Percentiles rank a stretch among this genome's conserved stretches.
Conservation (phyloP, 2,888 invertebrate genomes). For the Frankliniella fusca region DNA sequence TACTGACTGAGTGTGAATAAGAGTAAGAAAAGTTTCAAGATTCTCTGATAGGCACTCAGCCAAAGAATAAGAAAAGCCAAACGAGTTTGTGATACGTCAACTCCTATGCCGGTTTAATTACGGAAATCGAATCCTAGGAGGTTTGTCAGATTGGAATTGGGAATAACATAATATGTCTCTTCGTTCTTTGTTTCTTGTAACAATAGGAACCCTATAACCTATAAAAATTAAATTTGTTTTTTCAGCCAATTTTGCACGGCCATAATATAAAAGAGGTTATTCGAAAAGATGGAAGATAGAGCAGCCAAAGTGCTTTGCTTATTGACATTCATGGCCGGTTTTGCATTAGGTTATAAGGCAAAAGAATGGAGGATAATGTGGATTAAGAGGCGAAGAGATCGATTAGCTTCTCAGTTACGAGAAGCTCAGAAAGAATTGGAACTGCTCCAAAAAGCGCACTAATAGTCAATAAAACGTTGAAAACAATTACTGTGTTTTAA, state of each 20-base stretch:
- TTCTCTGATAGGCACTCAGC: too few relatives aligned
- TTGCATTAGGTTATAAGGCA: constrained; percentile 40
- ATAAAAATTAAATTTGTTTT: not conserved
- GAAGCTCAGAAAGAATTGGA: constrained; percentile 40
- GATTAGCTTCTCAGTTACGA: constrained; percentile 39
- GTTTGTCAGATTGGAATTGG: too few relatives aligned
- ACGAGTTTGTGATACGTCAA: too few relatives aligned
- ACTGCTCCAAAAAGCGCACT: constrained; percentile 30
- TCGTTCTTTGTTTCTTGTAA: too few relatives aligned
- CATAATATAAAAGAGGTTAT: not conserved
- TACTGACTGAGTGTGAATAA: too few relatives aligned
- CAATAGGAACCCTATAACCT: not conserved
- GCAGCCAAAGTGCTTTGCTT: not conserved
- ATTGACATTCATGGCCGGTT: constrained; percentile 38
- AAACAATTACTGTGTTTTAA: too few relatives aligned
- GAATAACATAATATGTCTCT: too few relatives aligned
- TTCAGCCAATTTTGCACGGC: not conserved
- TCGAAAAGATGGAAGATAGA: not conserved
- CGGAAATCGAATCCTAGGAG: too few relatives aligned
- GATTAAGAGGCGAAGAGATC: constrained; percentile 40
- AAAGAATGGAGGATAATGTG: constrained; percentile 41
- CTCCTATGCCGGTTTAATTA: too few relatives aligned
- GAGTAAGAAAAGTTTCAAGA: too few relatives aligned
- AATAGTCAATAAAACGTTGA: not conserved
- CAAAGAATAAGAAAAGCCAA: too few relatives aligned